Evolutionary conservation across 2,888 invertebrate species (phyloP), one percentile per base, ranked within the genome.

Genomic region (Trachelus tabidus): DNA sequence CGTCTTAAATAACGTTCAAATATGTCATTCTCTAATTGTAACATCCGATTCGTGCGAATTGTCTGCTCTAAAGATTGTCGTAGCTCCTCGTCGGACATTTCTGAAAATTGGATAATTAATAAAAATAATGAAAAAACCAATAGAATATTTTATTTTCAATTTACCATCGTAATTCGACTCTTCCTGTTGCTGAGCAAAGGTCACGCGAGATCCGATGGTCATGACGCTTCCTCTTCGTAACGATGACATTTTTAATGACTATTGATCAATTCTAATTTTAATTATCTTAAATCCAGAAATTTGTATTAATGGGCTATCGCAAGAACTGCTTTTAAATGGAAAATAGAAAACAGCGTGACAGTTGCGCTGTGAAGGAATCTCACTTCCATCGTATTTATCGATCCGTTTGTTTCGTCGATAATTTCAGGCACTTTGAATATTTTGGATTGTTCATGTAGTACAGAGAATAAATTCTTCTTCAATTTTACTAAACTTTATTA

Each of bases 1-100:
- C 93, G 91, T 81, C 87, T 83, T 1, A 94, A 92, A 4, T 92
- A 92, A 23, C 89, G 91, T 81, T 94, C 93, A 12, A 94, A 89
- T 31, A 94, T 89, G 76, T 93, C 93, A 79, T 94, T 94, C 83
- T 94, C 94, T 0, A 93, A 81, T 0, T 82, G 83, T 12, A 94
- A 77, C 3, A 92, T 81, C 80, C 84, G 83, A 79, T 87, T 90
- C 1, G 77, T 81, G 30, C 83, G 81, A 15, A 84, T 77, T 4
- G 85, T 56, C 11, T 84, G 81, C 23, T 87, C 85, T 69, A 89
- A 78, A 34, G 79, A 75, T 15, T 83, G 77, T 37, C 75, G 79
- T 68, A 91, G 76, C 68, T 89, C 86, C n/a, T 86, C 85, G 76
- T 86, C 81, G 9, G 85, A 76, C 83, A 90, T 83, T n/a, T 85